These are phyloP conservation scores for Sitophilus oryzae DNA, from an alignment of 1,140 invertebrate species.

Conservation along the genomic window DNA sequence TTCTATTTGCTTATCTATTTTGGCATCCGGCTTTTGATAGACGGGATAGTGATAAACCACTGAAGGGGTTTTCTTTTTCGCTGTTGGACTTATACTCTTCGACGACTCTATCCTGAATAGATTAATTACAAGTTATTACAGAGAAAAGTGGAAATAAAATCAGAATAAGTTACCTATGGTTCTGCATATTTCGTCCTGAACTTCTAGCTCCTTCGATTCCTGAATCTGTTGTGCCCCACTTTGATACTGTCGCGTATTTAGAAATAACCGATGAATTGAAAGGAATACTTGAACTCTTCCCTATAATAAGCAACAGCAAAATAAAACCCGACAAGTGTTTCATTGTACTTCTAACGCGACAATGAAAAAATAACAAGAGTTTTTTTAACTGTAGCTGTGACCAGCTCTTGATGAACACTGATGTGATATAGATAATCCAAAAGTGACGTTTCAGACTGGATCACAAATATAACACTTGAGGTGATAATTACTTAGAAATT, in stretches of 20 bases:
- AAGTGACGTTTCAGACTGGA: constrained; percentile 26
- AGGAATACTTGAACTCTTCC: constrained; percentile 23
- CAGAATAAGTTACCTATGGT: constrained; percentile 33
- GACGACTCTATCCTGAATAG: too few species aligned
- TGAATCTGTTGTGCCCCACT: constrained; percentile 31
- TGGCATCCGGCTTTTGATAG: constrained; percentile 22
- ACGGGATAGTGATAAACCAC: constrained; percentile 28
- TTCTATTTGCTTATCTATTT: constrained; percentile 26
- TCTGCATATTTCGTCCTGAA: constrained; percentile 34
- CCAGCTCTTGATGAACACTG: constrained; percentile 8
- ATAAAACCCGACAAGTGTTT: too few species aligned
- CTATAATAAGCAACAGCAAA: too few species aligned
- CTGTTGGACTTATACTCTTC: too few species aligned
- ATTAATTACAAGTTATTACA: too few species aligned
- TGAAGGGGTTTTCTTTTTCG: constrained; percentile 20
- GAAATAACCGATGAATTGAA: constrained; percentile 28
- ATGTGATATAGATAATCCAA: constrained; percentile 16
- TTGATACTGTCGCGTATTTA: constrained; percentile 40
- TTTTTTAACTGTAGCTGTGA: not conserved
- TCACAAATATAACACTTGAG: constrained; percentile 28
- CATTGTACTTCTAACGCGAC: constrained; percentile 9
- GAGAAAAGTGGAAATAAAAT: too few species aligned
- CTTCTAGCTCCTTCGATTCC: constrained; percentile 25
- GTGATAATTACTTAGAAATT: constrained; percentile 36
- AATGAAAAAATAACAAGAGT: not conserved